Evolutionary conservation across 2,888 invertebrate genomes (phyloP).

Genomic region (Nasonovia ribisnigri): DNA sequence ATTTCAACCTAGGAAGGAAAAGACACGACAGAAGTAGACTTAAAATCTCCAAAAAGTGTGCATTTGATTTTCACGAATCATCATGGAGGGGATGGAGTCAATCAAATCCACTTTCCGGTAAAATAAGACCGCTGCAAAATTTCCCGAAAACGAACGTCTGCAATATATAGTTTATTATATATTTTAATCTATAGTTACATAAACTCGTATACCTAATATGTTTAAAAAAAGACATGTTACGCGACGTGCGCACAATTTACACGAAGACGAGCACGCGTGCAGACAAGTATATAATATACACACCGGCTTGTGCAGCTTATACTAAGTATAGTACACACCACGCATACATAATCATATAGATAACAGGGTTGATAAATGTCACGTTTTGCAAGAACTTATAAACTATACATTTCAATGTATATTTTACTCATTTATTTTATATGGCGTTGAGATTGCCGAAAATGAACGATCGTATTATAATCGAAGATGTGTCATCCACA

Average conservation of each 20-base stretch:
- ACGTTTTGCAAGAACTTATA: not conserved
- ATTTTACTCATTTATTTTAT: not conserved
- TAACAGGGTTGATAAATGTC: not conserved
- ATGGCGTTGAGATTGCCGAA: not conserved
- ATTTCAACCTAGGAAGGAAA: not conserved
- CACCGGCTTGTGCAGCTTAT: not conserved
- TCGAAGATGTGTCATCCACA: not conserved
- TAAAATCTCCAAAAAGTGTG: not conserved
- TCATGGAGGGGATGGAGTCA: not conserved
- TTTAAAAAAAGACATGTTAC: not conserved
- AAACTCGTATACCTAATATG: not conserved
- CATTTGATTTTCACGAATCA: not conserved
- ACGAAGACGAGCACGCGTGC: not conserved
- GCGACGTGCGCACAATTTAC: not conserved
- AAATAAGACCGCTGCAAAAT: not conserved
- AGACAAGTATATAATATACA: not conserved
- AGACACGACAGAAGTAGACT: not conserved
- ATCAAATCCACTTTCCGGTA: not conserved
- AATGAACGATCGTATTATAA: not conserved
- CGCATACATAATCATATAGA: not conserved
- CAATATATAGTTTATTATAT: not conserved
- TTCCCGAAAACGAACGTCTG: not conserved
- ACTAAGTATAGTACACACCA: not conserved
- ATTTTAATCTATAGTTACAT: not conserved
- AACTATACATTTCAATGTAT: not conserved